A percentile compares a stretch with the other conserved stretches of the same genome.
phyloP scores from a whole-genome alignment of 2,113 vertebrate genomes.

The Crotalus tigris region DNA sequence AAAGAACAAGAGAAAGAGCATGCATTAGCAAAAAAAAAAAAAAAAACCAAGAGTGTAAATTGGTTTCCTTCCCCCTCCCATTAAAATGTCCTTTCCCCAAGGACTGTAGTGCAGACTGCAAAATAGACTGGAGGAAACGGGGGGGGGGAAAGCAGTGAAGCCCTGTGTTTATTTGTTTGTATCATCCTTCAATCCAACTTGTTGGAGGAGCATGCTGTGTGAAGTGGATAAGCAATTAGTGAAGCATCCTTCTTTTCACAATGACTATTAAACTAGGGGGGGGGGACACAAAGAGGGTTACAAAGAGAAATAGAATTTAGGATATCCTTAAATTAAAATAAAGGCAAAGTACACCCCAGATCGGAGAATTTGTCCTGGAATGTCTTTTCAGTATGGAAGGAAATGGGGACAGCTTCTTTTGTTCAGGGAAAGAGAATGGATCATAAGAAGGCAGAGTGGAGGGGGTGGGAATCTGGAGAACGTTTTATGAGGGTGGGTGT shows the following conservation, averaged over 20 bases:
- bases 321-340: background rate
- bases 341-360: background rate
- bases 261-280: background rate
- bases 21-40: background rate
- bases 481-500: background rate
- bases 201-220: background rate
- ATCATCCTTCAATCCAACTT: constrained; percentile 3
- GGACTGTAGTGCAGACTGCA: background rate
- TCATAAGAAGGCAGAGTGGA: background rate
- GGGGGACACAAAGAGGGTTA: too few relatives aligned
- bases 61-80: background rate
- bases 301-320: background rate
- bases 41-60: background rate
- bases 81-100: constrained; percentile 17
- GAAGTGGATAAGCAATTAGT: background rate
- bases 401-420: constrained; percentile 13
- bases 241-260: background rate
- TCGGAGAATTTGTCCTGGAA: background rate
- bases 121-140: background rate
- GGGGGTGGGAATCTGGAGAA: background rate
- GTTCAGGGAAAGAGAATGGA: background rate
- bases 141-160: background rate
- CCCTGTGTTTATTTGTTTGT: background rate
- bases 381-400: background rate
- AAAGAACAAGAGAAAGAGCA: background rate